phyloP scores from a whole-genome alignment of 2,113 vertebrate species.

The Carlito syrichta region DNA sequence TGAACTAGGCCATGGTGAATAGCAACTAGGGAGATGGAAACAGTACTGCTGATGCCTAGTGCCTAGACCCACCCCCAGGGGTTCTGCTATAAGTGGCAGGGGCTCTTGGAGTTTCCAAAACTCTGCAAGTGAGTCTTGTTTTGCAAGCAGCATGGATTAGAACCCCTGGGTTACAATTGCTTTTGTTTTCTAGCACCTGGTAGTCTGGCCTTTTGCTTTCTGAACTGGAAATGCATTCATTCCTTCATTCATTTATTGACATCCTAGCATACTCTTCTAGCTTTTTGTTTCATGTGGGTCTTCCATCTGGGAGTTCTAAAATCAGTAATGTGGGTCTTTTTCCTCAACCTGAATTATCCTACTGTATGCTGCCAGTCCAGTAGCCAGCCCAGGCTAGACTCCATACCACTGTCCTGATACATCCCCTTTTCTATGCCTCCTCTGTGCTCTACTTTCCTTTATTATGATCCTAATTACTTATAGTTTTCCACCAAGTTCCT shows the following conservation, averaged over 20 bases:
- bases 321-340: too few species aligned
- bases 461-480: background rate
- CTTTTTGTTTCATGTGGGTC: background rate
- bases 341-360: background rate
- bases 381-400: too few species aligned
- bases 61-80: rapidly evolving
- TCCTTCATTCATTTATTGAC: background rate
- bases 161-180: background rate
- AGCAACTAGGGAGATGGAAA: background rate
- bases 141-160: background rate
- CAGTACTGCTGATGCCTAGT: rapidly evolving
- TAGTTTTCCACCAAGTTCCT: background rate
- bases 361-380: too few species aligned
- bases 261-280: background rate
- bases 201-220: background rate
- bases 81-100: too few species aligned
- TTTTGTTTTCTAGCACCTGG: background rate
- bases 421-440: background rate
- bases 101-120: too few species aligned
- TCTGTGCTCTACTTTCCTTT: background rate
- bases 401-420: background rate
- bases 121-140: background rate
- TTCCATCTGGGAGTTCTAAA: background rate
- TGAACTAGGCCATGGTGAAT: too few species aligned
- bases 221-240: background rate